These are phyloP conservation scores for Cynopterus brachyotis DNA, from an alignment of 2,113 vertebrate species.

Conservation along the genomic window DNA sequence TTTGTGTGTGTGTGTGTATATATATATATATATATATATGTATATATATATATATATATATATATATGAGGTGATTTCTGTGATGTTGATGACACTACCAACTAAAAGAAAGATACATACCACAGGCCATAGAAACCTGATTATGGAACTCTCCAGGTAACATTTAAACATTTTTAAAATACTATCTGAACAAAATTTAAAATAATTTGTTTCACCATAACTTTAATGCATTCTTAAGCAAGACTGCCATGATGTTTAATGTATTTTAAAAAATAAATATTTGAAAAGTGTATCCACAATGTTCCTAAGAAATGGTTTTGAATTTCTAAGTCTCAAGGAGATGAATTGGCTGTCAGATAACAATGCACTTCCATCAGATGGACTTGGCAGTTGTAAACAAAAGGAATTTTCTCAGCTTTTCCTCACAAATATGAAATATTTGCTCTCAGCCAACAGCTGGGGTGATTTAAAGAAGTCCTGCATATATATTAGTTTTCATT, in stretches of 20 bases:
- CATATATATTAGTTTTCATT: constrained; percentile 83
- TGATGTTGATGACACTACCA: neutral
- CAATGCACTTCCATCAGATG: constrained; percentile 87
- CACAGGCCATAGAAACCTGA: neutral
- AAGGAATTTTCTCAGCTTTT: constrained; percentile 87
- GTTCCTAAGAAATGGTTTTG: constrained; percentile 86
- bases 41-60: too few relatives aligned
- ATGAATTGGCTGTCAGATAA: constrained; percentile 89
- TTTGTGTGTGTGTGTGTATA: too few relatives aligned
- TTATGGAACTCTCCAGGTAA: neutral
- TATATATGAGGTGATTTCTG: neutral
- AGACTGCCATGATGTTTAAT: constrained; percentile 56
- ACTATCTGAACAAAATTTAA: constrained; percentile 13
- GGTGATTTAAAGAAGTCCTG: constrained; percentile 83
- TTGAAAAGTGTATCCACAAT: constrained; percentile 80
- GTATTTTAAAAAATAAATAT: constrained; percentile 77
- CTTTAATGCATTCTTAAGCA: constrained; percentile 18
- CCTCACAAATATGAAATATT: constrained; percentile 90
- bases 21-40: too few relatives aligned
- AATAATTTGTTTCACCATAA: constrained; percentile 52
- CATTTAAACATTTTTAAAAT: neutral
- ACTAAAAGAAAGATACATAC: neutral
- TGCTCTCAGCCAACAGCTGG: constrained; percentile 87
- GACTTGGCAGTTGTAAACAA: constrained; percentile 90
- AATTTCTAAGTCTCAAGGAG: constrained; percentile 87